Conservation (phyloP, 2,113 vertebrate species). For the Vireo altiloquus region DNA sequence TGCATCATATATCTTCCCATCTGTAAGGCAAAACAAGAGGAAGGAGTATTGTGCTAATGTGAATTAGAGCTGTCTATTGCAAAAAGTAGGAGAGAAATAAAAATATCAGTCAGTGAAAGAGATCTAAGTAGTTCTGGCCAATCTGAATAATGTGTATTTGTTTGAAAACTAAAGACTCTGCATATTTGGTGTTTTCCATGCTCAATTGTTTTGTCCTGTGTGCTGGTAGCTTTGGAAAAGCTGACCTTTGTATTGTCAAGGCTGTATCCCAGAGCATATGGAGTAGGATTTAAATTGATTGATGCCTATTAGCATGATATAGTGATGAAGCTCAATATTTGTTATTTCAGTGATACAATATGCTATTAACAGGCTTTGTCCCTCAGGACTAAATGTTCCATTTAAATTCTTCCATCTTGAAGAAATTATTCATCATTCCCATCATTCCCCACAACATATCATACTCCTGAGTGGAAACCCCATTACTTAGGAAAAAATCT, state of each 20-base stretch:
- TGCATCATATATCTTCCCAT: conserved; percentile 88
- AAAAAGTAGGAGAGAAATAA: neutral
- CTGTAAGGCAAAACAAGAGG: conserved; percentile 49
- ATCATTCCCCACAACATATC: neutral
- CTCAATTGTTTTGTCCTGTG: neutral
- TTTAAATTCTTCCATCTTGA: neutral
- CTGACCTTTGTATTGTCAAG: neutral
- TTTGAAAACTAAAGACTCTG: neutral
- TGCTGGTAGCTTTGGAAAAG: neutral
- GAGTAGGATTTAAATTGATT: neutral
- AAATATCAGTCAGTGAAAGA: neutral
- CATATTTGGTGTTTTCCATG: neutral
- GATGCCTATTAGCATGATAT: neutral
- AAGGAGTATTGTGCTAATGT: neutral
- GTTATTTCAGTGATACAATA: neutral
- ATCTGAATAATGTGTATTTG: neutral
- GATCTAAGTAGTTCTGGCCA: neutral
- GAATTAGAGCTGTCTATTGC: neutral
- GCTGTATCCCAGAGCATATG: neutral
- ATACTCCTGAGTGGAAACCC: neutral
- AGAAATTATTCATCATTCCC: neutral
- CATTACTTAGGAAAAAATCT: neutral
- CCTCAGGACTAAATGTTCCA: neutral
- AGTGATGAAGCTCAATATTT: neutral
- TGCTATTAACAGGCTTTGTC: neutral